Evolutionary conservation across 2,888 invertebrate species (phyloP).

Genomic region (Papilio demoleus): DNA sequence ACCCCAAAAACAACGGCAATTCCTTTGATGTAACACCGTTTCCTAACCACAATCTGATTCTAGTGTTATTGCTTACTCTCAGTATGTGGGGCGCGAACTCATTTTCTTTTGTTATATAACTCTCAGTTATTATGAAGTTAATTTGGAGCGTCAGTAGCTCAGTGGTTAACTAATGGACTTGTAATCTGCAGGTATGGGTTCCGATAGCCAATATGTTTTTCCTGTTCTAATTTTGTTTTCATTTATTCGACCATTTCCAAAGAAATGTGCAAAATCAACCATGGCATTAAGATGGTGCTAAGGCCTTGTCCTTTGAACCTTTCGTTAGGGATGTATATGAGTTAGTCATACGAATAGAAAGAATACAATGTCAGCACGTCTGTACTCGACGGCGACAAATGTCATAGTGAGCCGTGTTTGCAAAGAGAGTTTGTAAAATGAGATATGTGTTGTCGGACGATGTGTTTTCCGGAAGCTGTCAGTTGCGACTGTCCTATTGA

Average conservation of each 20-base stretch:
- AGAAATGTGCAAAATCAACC: no score
- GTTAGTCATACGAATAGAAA: no score
- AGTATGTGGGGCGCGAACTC: conserved; percentile 28
- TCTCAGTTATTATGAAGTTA: conserved; percentile 2
- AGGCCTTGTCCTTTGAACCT: no score
- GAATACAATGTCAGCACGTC: not conserved
- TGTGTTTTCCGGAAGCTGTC: conserved; percentile 45
- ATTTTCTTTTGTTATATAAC: conserved; percentile 34
- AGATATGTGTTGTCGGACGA: conserved; percentile 24
- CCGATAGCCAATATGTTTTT: not conserved
- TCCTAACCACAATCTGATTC: conserved; percentile 31
- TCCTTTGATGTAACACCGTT: conserved; percentile 32
- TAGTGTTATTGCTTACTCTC: conserved; percentile 16
- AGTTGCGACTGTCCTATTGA: conserved; percentile 36
- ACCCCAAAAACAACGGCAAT: conserved; percentile 20
- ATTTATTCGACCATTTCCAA: no score
- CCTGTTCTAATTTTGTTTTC: no score
- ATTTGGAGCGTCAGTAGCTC: not conserved
- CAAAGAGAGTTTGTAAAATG: conserved; percentile 6
- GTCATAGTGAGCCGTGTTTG: conserved; percentile 1
- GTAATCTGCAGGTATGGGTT: no score
- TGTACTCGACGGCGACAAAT: not conserved
- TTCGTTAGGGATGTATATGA: no score
- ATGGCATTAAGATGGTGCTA: no score
- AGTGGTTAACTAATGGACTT: not conserved